Base-by-base conservation (phyloP, 2,888 invertebrate genomes). In the Linnaemya vulpina region DNA sequence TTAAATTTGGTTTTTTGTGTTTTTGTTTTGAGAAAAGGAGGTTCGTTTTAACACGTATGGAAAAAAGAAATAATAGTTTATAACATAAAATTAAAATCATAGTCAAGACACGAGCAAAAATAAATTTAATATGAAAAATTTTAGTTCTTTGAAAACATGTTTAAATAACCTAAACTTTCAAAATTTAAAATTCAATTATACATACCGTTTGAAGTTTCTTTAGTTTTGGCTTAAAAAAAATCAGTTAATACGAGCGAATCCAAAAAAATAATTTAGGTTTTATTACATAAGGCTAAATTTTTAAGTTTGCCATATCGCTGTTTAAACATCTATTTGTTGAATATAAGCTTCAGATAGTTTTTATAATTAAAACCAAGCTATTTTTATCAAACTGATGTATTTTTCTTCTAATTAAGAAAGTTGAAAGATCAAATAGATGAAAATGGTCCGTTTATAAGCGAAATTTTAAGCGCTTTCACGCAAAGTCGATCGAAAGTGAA, bases 61-160 rank as follows among this genome's bases (percentile, higher is more conserved):
- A 86, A 87, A 87, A 82, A 81, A 85, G 80, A 85, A 87, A 86
- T 87, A 84, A 86, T 85, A 79, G 80, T 84, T 81, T 60, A 80
- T 67, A 81, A 84, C 60, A 79, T 58, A 74, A 82, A 85, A 87
- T 87, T 87, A 87, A 87, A 87, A 85, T 55, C 79, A 74, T 82
- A 86, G 62, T 76, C 51, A 74, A 74, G 74, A 80, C 51, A 46
- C 20, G 70, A 58, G 40, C 3, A 74, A 60, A 80, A 58, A 25
- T 58, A 51, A 74, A 49, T 46, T 55, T 13, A 51, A 49, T 73
- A 30, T 77, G 9, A 60, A 40, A 51, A 58, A 35, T 65, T 62
- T 62, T 9, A 15, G 10, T 71, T 49, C 46, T 43, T 60, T 25
- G 17, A 13, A 25, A n/a, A 49, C 1, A 15, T 38, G 65, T 73